Evolutionary conservation across 2,113 vertebrate species (phyloP), one percentile per base, ranked within the genome.

Genomic region (Takifugu flavidus): DNA sequence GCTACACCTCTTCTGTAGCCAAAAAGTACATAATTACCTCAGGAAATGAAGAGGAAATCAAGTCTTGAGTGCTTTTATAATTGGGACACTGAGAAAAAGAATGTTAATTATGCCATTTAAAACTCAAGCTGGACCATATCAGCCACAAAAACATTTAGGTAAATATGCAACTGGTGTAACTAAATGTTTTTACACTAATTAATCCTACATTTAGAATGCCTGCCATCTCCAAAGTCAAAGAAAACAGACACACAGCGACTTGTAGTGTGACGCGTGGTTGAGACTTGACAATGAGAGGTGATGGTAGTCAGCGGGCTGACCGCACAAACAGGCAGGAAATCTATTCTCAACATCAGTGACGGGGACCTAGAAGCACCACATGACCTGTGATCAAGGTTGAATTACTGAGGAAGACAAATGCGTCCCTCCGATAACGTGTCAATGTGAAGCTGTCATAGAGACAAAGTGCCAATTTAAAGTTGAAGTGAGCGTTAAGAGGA

Each of bases 241-340:
- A 55, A 62, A 26, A 65, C 56, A 62, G 60, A 49, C 62, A 47
- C 63, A 63, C 61, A 62, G 8, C 7, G 11, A 39, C 34, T 39
- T 10, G 34, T 39, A 39, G 34, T 2, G 1, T 39, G 51, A 75
- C 58, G 68, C 61, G 67, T 0, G 6, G 64, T 67, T 67, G 62
- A 77, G 73, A 77, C 54, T 74, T 77, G 83, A 83, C 69, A 64
- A 55, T 67, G 62, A 71, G 71, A 74, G 65, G 62, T 71, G 69
- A 75, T 72, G 78, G 78, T 66, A 78, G 85, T 84, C 77, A 74
- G 75, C 83, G 72, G 67, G 79, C 73, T 82, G 70, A 78, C 62
- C 74, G 79, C 75, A 69, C 66, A 78, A 79, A 88, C 82, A 81
- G 4, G 34, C 73, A 62, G 53, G 51, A 64, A 15, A 44, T 25